Conservation (phyloP, 23 tunicate species). For the Diplosoma virens region DNA sequence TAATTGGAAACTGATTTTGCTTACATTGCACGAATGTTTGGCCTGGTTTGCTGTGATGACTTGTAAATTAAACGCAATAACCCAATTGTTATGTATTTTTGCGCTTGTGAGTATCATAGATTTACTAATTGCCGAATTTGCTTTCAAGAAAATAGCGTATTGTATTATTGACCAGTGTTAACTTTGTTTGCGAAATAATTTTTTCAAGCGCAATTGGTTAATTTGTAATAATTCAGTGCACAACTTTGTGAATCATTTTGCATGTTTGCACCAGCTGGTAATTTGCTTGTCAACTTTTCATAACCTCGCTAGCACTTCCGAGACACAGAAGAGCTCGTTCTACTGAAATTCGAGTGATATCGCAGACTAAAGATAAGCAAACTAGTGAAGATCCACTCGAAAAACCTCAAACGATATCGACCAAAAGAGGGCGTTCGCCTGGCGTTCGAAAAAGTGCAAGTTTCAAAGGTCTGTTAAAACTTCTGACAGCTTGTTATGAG, state of each 20-base stretch:
- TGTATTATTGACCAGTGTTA: no score
- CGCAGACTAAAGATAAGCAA: neutral
- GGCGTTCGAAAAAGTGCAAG: slow-evolving; percentile 8
- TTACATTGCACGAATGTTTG: neutral
- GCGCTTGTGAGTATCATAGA: no score
- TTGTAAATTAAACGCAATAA: no score
- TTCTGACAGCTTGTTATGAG: no score
- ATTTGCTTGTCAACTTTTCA: neutral
- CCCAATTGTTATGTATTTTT: no score
- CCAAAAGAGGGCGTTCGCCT: slow-evolving; percentile 35
- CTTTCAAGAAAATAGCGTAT: no score
- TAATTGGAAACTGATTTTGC: neutral
- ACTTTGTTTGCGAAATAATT: no score
- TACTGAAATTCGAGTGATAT: slow-evolving; percentile 5
- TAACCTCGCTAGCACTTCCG: slow-evolving; percentile 1
- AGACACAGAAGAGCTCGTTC: slow-evolving; percentile 21
- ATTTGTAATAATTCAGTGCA: no score
- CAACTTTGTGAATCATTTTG: no score
- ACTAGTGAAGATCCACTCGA: neutral
- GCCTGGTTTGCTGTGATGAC: no score
- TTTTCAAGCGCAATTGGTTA: no score
- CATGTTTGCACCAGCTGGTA: neutral
- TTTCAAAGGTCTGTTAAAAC: slow-evolving; percentile 35
- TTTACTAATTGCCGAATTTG: no score
- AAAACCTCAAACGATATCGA: neutral